A percentile compares a stretch with the other conserved stretches of the same genome.
These are phyloP conservation scores for Amblyjoppa proteus DNA, from an alignment of 2,888 invertebrate genomes.

Conservation along the genomic window DNA sequence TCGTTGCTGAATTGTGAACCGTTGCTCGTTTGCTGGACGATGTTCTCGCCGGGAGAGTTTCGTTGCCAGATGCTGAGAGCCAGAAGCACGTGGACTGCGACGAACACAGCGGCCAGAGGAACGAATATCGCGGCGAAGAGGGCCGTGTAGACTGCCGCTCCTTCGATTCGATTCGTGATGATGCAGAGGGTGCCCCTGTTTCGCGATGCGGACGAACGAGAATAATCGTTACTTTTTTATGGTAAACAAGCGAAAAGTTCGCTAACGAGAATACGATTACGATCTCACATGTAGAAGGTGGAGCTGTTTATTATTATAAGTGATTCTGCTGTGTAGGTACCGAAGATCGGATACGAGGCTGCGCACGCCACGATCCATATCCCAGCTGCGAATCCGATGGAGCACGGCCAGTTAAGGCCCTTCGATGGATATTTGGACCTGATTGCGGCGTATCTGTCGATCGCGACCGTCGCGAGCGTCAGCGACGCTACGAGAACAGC, in stretches of 20 bases:
- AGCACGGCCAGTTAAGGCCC: constrained; percentile 70
- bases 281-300: constrained; percentile 72
- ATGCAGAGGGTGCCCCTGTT: constrained; percentile 73
- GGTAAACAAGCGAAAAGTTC: neutral
- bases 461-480: constrained; percentile 86
- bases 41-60: constrained; percentile 67
- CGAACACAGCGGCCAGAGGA: constrained; percentile 74
- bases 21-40: constrained; percentile 62
- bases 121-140: constrained; percentile 75
- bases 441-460: constrained; percentile 85
- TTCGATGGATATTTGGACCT: constrained; percentile 71
- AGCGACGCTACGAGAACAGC: constrained; percentile 86
- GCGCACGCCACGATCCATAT: constrained; percentile 73
- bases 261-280: neutral
- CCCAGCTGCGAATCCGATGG: constrained; percentile 67
- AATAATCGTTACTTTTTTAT: constrained; percentile 27
- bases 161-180: constrained; percentile 63
- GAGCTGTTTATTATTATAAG: constrained; percentile 72
- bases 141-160: constrained; percentile 70
- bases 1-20: constrained; percentile 70
- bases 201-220: neutral
- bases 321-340: constrained; percentile 70
- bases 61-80: constrained; percentile 74
- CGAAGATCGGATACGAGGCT: constrained; percentile 75
- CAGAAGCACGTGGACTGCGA: constrained; percentile 74